A percentile compares a stretch with the other conserved stretches of the same genome.
Conservation (phyloP, 2,113 vertebrate genomes). For the Gasterosteus aculeatus region DNA sequence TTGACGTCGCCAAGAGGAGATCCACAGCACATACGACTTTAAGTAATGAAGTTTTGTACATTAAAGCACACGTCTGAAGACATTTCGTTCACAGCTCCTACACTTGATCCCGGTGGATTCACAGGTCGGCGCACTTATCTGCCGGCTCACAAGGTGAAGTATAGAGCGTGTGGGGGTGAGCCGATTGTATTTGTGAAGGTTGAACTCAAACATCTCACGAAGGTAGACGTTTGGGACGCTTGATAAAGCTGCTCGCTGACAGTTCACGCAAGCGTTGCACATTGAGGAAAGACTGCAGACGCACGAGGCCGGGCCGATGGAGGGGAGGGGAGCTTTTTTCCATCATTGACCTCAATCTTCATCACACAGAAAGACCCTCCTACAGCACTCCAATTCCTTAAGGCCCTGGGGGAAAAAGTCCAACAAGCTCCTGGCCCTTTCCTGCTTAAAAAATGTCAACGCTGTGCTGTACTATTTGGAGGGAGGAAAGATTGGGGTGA, state of each 20-base stretch:
- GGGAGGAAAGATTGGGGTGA: conserved; percentile 24
- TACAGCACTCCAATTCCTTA: conserved; percentile 14
- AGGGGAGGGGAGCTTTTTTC: conserved; percentile 16
- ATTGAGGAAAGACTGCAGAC: conserved; percentile 21
- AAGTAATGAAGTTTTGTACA: conserved; percentile 33
- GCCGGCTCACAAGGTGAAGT: conserved; percentile 43
- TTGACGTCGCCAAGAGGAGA: conserved; percentile 56
- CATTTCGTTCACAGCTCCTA: conserved; percentile 37
- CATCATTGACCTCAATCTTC: conserved; percentile 26
- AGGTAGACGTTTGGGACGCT: conserved; percentile 22
- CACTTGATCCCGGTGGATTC: conserved; percentile 55
- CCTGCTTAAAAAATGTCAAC: conserved; percentile 27
- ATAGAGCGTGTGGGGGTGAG: conserved; percentile 25
- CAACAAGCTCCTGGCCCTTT: conserved; percentile 14
- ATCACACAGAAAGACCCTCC: conserved; percentile 20
- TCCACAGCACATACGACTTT: conserved; percentile 46
- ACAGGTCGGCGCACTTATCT: conserved; percentile 46
- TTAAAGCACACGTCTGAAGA: conserved; percentile 48
- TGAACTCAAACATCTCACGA: conserved; percentile 38
- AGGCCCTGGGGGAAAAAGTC: not conserved
- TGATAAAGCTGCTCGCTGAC: conserved; percentile 16
- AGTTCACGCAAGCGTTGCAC: conserved; percentile 2
- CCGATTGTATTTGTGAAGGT: conserved; percentile 36
- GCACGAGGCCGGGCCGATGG: conserved; percentile 19
- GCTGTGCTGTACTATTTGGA: conserved; percentile 14